A percentile compares a stretch with the other conserved stretches of the same genome.
Evolutionary conservation across 2,113 vertebrate species (phyloP).

Genomic region (Columba livia): DNA sequence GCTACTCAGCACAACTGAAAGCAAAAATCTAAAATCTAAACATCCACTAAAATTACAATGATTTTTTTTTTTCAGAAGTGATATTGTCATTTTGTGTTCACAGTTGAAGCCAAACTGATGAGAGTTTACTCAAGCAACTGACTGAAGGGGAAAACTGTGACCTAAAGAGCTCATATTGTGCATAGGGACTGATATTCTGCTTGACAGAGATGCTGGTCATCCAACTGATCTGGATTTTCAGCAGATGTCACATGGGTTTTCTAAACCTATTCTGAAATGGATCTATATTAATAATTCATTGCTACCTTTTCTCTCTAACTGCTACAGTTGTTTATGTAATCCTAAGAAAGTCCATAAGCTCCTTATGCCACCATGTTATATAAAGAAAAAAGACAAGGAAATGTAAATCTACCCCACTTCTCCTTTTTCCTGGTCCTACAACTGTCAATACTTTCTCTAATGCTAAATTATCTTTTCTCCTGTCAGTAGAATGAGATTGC

Average conservation of each 20-base stretch:
- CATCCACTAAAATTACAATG: background rate
- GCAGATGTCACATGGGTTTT: background rate
- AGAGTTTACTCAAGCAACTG: background rate
- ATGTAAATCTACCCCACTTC: background rate
- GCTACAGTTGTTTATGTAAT: background rate
- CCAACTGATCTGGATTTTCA: conserved; percentile 10
- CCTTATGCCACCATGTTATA: background rate
- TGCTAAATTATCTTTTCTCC: background rate
- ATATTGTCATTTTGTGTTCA: background rate
- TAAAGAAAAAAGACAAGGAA: background rate
- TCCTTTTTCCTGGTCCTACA: background rate
- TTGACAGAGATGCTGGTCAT: background rate
- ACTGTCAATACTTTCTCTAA: background rate
- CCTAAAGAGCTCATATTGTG: background rate
- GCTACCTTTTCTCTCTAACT: background rate
- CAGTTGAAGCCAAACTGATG: background rate
- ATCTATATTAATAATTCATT: background rate
- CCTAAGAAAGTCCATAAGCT: background rate
- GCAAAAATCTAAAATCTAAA: background rate
- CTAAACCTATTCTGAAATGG: background rate
- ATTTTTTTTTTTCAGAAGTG: background rate
- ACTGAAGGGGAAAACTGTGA: background rate
- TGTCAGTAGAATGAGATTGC: background rate
- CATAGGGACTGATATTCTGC: background rate
- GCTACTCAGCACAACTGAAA: background rate